Evolutionary conservation across 2,888 invertebrate genomes (phyloP).

Genomic region (Meteorus colon): DNA sequence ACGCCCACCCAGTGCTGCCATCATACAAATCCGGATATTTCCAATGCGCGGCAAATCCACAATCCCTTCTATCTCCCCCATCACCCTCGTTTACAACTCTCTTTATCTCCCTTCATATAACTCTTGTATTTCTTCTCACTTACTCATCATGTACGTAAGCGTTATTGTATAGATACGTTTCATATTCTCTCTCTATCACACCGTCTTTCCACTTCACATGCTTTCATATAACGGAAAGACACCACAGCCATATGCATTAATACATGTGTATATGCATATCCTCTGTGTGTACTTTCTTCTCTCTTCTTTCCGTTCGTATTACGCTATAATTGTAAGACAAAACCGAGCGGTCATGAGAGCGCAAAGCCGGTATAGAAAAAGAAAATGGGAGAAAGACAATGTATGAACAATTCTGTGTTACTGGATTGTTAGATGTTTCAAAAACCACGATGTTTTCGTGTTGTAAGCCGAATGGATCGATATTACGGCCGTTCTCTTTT

Average conservation of each 20-base stretch:
- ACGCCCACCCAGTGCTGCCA: not conserved
- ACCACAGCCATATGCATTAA: not conserved
- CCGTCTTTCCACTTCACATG: constrained; percentile 3
- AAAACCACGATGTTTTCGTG: constrained; percentile 35
- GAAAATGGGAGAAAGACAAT: constrained; percentile 45
- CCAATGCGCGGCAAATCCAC: not conserved
- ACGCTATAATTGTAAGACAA: constrained; percentile 36
- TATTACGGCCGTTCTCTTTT: constrained; percentile 55
- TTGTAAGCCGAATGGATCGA: constrained; percentile 51
- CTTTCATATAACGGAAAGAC: constrained; percentile 8
- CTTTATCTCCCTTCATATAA: too few relatives aligned
- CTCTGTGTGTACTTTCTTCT: not conserved
- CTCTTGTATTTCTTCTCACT: too few relatives aligned
- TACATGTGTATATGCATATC: not conserved
- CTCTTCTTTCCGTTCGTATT: not conserved
- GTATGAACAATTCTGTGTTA: constrained; percentile 47
- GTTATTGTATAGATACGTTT: too few relatives aligned
- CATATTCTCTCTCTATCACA: too few relatives aligned
- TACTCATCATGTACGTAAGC: too few relatives aligned
- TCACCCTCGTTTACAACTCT: too few relatives aligned
- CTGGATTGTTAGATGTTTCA: constrained; percentile 56
- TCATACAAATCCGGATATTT: not conserved
- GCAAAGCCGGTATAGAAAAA: constrained; percentile 39
- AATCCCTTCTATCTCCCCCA: not conserved
- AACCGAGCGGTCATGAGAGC: constrained; percentile 35